These are phyloP conservation scores for Halictus ligatus DNA, from an alignment of 2,888 invertebrate species.

Conservation along the genomic window DNA sequence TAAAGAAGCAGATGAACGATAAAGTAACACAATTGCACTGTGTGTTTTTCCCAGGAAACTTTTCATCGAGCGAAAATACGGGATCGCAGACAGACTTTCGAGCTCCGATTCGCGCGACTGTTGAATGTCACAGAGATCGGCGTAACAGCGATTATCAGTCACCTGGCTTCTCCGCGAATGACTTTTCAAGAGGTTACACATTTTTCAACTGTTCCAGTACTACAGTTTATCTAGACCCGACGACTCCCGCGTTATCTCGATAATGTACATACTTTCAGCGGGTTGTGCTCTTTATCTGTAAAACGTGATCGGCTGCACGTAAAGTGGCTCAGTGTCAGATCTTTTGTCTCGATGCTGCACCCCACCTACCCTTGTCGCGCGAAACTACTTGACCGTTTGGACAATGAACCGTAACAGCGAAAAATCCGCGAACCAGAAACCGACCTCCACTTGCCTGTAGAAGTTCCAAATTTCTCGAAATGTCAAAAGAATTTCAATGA, in stretches of 20 bases:
- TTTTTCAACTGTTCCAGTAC: slow-evolving; percentile 15
- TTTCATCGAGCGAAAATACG: slow-evolving; percentile 1
- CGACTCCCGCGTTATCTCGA: slow-evolving; percentile 22
- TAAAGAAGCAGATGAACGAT: neutral
- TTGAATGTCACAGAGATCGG: slow-evolving; percentile 2
- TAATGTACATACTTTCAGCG: slow-evolving; percentile 21
- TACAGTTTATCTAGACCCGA: slow-evolving; percentile 9
- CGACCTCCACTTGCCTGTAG: neutral
- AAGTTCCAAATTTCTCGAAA: neutral
- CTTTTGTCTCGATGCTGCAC: slow-evolving; percentile 26
- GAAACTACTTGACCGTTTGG: neutral
- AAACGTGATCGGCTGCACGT: slow-evolving; percentile 60
- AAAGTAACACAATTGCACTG: neutral
- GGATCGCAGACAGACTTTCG: neutral
- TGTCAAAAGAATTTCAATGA: neutral
- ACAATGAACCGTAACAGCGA: neutral
- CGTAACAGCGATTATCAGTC: neutral
- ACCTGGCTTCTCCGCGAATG: neutral
- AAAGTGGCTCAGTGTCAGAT: slow-evolving; percentile 17
- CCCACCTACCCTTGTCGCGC: neutral
- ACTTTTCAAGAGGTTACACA: slow-evolving; percentile 3
- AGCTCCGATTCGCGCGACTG: neutral
- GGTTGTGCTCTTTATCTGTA: slow-evolving; percentile 39
- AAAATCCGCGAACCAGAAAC: neutral
- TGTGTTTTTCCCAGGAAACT: neutral